Evolutionary conservation across 2,113 vertebrate species (phyloP), one percentile per base, ranked within the genome.

Genomic region (Smithornis capensis): DNA sequence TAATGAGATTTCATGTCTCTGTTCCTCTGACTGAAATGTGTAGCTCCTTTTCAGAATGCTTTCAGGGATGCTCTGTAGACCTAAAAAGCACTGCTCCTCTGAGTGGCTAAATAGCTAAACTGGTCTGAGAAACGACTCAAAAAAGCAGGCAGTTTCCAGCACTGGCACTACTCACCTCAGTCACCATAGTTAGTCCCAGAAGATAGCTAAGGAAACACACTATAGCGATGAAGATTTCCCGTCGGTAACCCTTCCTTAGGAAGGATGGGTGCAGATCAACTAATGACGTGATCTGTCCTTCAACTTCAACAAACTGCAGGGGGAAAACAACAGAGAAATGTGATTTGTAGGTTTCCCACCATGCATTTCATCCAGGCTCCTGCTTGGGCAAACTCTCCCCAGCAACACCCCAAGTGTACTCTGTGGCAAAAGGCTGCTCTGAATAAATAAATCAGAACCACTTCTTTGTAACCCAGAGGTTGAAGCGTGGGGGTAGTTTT

Each of bases 241-340:
- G 98, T 92, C 98, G 98, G 98, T 99, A 99, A 98, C 99, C 99
- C 98, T 99, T 99, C 98, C 99, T 99, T 98, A 99, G 99, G 98
- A 99, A 98, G 97, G 98, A 98, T 69, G 99, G 99, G 98, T 99
- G 99, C 97, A 99, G 98, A 98, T 99, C 99, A 97, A 99, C 99
- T 97, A 99, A 98, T 64, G 99, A 99, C 64, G 99, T 99, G 98
- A 99, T 99, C 98, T 99, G 99, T 98, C 99, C 99, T 98, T 99
- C 99, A 98, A 99, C 99, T 98, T 99, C 99, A 96, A 99, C 99
- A 98, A 99, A 99, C 99, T 99, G 44, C 7, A 76, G 53, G 47
- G 44, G 35, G 27, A 69, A 65, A 71, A 76, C 42, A 83, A 74
- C 13, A 74, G 50, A 94, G 37, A 89, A 65, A 78, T 0, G 2